A percentile compares a stretch with the other conserved stretches of the same genome.
These are phyloP conservation scores for Chaetogeoica ovagalla DNA, from an alignment of 2,888 invertebrate species.

Conservation along the genomic window DNA sequence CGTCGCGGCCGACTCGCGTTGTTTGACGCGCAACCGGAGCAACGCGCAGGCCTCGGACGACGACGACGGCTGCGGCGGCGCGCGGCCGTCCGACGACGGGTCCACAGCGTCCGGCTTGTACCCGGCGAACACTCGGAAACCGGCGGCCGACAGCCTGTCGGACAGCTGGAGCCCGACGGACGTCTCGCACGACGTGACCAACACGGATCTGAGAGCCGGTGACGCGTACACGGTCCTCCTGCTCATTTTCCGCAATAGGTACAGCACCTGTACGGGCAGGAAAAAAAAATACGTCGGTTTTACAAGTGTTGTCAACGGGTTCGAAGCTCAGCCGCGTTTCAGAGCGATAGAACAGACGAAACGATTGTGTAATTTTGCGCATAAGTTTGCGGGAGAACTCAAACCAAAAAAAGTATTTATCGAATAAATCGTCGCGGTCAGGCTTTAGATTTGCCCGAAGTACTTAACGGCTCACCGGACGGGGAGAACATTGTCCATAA, in stretches of 20 bases:
- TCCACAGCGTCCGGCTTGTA: conserved; percentile 58
- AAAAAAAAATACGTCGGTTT: background rate
- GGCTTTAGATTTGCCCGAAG: too few species aligned
- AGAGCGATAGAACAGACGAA: too few species aligned
- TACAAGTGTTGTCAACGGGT: too few species aligned
- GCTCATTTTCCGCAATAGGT: conserved; percentile 54
- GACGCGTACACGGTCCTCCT: conserved; percentile 28
- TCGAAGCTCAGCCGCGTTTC: too few species aligned
- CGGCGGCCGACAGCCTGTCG: conserved; percentile 71
- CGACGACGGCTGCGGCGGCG: conserved; percentile 57
- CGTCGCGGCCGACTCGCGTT: conserved; percentile 59
- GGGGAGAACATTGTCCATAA: too few species aligned
- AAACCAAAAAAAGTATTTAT: too few species aligned
- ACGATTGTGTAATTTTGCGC: too few species aligned
- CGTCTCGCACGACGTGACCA: conserved; percentile 79
- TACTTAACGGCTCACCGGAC: too few species aligned
- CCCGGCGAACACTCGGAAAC: conserved; percentile 80
- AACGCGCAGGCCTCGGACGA: conserved; percentile 55
- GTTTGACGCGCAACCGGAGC: conserved; percentile 60
- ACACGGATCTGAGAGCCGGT: conserved; percentile 65
- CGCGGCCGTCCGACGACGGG: conserved; percentile 55
- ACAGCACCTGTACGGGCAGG: conserved; percentile 50
- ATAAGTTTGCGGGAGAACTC: too few species aligned
- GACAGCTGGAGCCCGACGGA: conserved; percentile 76
- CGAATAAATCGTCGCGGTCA: too few species aligned